Conservation (phyloP, 1,140 invertebrate genomes). For the Atta colombica region DNA sequence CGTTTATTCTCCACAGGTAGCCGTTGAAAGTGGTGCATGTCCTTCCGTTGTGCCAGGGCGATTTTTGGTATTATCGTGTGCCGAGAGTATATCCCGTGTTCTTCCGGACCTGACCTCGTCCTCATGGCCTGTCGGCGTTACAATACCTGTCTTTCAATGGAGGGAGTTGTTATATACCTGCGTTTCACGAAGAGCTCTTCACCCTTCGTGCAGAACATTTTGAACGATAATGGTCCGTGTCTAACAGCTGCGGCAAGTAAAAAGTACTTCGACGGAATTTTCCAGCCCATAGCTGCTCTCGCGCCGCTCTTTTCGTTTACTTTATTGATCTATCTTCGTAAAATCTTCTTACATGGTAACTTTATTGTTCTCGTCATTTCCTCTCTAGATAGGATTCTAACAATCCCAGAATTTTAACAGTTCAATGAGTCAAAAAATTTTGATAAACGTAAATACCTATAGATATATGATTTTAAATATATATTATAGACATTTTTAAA, state of each 20-base stretch:
- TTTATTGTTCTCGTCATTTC: not conserved
- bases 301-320: not conserved
- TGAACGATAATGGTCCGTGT: slow-evolving; percentile 35
- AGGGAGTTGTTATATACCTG: slow-evolving; percentile 57
- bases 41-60: not conserved
- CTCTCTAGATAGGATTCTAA: not conserved
- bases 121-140: slow-evolving; percentile 14
- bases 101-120: slow-evolving; percentile 71
- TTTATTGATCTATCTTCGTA: not conserved
- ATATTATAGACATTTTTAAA: not conserved
- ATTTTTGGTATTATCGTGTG: slow-evolving; percentile 66
- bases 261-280: slow-evolving; percentile 53
- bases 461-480: not conserved
- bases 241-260: slow-evolving; percentile 42
- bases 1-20: slow-evolving; percentile 31
- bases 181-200: slow-evolving; percentile 45
- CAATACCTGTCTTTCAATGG: slow-evolving; percentile 40
- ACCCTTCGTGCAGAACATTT: slow-evolving; percentile 54
- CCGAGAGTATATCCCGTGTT: slow-evolving; percentile 55
- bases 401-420: not conserved
- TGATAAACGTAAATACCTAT: not conserved
- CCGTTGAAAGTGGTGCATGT: slow-evolving; percentile 2
- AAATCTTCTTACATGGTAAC: not conserved
- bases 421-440: not conserved
- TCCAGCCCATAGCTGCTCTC: slow-evolving; percentile 35